Base-by-base conservation (phyloP, 1,140 invertebrate genomes). In the Drosophila pseudoobscura region DNA sequence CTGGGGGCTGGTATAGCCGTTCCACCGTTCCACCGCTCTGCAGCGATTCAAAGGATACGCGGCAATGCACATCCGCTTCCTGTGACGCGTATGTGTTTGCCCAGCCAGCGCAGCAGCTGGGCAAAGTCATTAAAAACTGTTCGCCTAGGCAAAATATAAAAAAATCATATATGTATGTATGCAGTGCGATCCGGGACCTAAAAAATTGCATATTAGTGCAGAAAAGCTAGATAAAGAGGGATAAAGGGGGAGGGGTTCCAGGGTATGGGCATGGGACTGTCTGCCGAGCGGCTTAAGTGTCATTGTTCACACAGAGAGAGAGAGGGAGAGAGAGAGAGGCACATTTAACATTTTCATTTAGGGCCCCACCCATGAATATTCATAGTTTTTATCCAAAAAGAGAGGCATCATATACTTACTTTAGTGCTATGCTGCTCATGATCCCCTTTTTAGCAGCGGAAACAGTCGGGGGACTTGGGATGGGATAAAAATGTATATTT, bases 41-140 rank as follows among this genome's bases (percentile, higher is more conserved):
- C 52, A 66, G 53, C 61, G 77, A 65, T 65, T 56, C 59, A 60
- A 85, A 87, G 80, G 80, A 80, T 87, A 63, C 64, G 80, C 63
- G 75, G 56, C 54, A 53, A 73, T 70, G 82, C 80, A 87, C 50
- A 75, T 75, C 72, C 72, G 63, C 72, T 54, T 64, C 73, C 73
- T 79, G 83, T 68, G 70, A 72, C 62, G 70, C 75, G 78, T 84
- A 70, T 87, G 82, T 87, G 82, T 88, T 88, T 88, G 78, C 78
- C 78, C 63, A 88, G 75, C 61, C 75, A 66, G 78, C 83, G 88
- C 65, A 82, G 75, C 78, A 63, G 75, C 20, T 20, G 20, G 20
- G 20, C 79, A 88, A 88, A 88, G 83, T 88, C 83, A 88, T 88
- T 88, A 88, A 88, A 88, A 88, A 88, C 78, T 88, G 83, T 88